Evolutionary conservation across 1,140 invertebrate genomes (phyloP).

Genomic region (Monochamus saltuarius): DNA sequence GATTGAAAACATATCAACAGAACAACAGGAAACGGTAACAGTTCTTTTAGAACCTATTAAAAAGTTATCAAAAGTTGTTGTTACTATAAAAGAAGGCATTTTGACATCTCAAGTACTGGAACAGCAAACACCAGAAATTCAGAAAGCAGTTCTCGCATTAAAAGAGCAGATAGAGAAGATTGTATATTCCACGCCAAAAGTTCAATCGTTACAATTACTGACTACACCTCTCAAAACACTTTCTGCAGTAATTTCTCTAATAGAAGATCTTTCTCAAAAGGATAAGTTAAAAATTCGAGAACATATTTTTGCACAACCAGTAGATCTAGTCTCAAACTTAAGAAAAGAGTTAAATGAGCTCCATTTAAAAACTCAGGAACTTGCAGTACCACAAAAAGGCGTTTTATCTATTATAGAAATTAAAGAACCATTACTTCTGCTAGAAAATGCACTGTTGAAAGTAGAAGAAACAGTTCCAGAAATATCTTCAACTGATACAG

Average conservation of each 20-base stretch:
- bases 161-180: constrained; percentile 7
- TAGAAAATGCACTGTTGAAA: background rate
- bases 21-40: constrained; percentile 7
- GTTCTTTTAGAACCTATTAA: constrained; percentile 17
- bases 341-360: background rate
- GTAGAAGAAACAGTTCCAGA: background rate
- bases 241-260: background rate
- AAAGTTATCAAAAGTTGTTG: constrained; percentile 16
- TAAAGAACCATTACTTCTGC: no score
- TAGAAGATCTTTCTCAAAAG: background rate
- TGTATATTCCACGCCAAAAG: background rate
- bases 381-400: constrained; percentile 12
- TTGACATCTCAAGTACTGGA: constrained; percentile 15
- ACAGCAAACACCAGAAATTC: constrained; percentile 8
- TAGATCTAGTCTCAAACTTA: background rate
- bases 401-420: background rate
- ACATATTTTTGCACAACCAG: background rate
- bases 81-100: constrained; percentile 14
- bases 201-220: background rate
- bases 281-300: background rate
- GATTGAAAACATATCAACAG: constrained; percentile 6
- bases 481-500: background rate
- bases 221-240: constrained; percentile 1
- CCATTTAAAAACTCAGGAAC: constrained; percentile 5
- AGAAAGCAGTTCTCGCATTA: constrained; percentile 2